Base-by-base conservation (phyloP, 64 coral and sea anemone genomes). In the Dendrophyllia cribrosa region DNA sequence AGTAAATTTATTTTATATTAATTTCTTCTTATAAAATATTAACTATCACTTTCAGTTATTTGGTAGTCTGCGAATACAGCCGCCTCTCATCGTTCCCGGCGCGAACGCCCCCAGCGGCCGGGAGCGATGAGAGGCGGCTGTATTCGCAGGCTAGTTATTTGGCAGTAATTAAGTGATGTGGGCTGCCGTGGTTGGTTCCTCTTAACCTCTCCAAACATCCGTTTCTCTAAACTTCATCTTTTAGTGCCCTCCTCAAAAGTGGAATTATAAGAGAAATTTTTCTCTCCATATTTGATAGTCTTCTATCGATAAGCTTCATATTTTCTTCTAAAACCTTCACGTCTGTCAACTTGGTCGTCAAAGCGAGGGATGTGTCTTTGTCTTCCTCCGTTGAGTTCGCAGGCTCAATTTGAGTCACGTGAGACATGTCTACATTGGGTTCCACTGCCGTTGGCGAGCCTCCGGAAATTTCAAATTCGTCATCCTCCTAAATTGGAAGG, bases 241-340 rank as follows among this genome's bases (percentile, higher is more conserved):
- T 65, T 3, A 65, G 34, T 20, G 60, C n/a, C 20, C 47, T 83
- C 19, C 44, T 66, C 19, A 83, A 48, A 7, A 83, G 60, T n/a
- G 79, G 59, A 12, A 83, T 66, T 65, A 83, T 7, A 49, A 65
- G 34, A 6, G 79, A 83, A 20, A 83, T n/a, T 22, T 83, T 48
- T 21, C 59, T 65, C 43, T 83, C 79, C 79, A 83, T 44, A 48
- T 83, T 63, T 65, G 9, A 59, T 3, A 83, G 59, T 66, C 79
- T 83, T 17, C 26, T 21, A 15, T 83, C 79, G 13, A 83, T 83
- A 17, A 64, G 11, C 79, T 83, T 83, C 58, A 83, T 9, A 17
- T 66, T 65, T 64, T 83, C 59, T 45, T 83, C 34, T 17, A 83
- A 48, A 48, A 20, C 25, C 8, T 83, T 66, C 79, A 64, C 0